Conservation (phyloP, 1,140 invertebrate species). For the Pectinophora gossypiella region DNA sequence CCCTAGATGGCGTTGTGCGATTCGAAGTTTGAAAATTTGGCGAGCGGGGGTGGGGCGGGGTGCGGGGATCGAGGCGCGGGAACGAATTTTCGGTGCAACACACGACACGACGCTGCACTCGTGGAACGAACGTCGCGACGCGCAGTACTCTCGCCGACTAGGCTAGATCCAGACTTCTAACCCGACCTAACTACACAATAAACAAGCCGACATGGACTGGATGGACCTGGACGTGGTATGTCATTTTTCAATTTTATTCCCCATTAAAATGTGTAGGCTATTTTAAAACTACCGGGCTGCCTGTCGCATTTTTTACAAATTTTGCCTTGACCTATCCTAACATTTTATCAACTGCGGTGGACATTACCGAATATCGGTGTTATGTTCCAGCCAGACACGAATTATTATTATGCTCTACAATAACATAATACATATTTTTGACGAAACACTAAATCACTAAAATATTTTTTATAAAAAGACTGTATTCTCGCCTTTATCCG, state of each 20-base stretch:
- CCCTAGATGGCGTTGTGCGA: slow-evolving; percentile 68
- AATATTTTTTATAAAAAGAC: no score
- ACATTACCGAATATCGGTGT: slow-evolving; percentile 17
- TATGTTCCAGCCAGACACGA: not conserved
- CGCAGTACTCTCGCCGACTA: slow-evolving; percentile 51
- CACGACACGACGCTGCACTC: slow-evolving; percentile 66
- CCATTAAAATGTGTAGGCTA: not conserved
- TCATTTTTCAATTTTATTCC: slow-evolving; percentile 28
- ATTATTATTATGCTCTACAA: no score
- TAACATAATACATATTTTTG: no score
- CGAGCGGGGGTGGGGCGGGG: slow-evolving; percentile 44
- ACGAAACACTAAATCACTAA: no score
- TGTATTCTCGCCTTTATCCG: no score
- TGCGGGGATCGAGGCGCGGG: slow-evolving; percentile 43
- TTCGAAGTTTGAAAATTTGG: slow-evolving; percentile 58
- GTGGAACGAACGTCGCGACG: slow-evolving; percentile 67
- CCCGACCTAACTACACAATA: slow-evolving; percentile 37
- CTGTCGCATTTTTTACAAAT: slow-evolving; percentile 4
- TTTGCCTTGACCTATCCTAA: slow-evolving; percentile 68
- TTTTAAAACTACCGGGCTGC: not conserved
- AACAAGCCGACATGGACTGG: slow-evolving; percentile 60
- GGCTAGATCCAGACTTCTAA: slow-evolving; percentile 39
- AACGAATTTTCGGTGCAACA: slow-evolving; percentile 73
- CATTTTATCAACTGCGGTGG: slow-evolving; percentile 44
- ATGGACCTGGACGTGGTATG: slow-evolving; percentile 69